These are phyloP conservation scores for Noctua comes DNA, from an alignment of 2,888 invertebrate species.

Conservation along the genomic window DNA sequence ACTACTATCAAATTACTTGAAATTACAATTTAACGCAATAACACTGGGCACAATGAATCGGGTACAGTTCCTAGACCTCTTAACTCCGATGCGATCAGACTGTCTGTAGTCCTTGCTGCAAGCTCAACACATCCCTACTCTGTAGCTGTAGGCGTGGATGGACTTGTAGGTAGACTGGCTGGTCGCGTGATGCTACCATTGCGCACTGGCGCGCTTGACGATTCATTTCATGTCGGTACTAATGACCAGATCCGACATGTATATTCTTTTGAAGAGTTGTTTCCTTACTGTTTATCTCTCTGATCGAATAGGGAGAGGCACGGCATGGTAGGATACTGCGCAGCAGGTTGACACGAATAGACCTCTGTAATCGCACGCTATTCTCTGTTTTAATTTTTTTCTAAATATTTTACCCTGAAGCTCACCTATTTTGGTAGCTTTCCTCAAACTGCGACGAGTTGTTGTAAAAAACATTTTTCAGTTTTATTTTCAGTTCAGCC, in stretches of 20 bases:
- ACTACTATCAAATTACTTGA: too few species aligned
- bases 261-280: not conserved
- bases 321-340: not conserved
- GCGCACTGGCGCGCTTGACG: too few species aligned
- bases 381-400: not conserved
- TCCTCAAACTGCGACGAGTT: conserved; percentile 15
- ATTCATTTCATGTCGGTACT: too few species aligned
- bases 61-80: too few species aligned
- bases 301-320: not conserved
- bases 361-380: not conserved
- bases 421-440: not conserved
- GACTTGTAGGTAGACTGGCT: too few species aligned
- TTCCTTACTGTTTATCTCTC: not conserved
- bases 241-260: too few species aligned
- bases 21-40: too few species aligned
- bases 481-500: conserved; percentile 41
- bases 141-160: not conserved
- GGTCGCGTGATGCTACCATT: too few species aligned
- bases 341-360: not conserved
- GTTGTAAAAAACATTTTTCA: conserved; percentile 28
- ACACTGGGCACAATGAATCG: too few species aligned
- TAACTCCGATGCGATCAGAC: too few species aligned
- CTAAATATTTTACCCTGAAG: not conserved
- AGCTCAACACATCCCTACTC: too few species aligned
- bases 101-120: too few species aligned